A percentile compares a stretch with the other conserved stretches of the same genome.
Evolutionary conservation across 1,140 invertebrate genomes (phyloP).

Genomic region (Nilaparvata lugens): DNA sequence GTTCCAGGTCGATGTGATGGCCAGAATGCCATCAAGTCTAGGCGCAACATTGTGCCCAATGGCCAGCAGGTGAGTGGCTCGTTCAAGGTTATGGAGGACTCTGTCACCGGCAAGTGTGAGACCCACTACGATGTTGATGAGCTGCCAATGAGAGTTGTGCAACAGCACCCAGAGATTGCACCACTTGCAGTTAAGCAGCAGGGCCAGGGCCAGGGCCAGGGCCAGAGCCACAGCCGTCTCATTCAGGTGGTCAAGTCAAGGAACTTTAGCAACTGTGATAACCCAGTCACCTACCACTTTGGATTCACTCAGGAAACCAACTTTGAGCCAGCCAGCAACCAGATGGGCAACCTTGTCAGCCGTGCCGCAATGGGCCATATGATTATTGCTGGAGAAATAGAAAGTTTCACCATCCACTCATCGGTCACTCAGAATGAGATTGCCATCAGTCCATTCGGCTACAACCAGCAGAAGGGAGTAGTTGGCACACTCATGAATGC

Average conservation of each 20-base stretch:
- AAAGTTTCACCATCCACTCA: slow-evolving; percentile 49
- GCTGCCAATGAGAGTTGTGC: slow-evolving; percentile 40
- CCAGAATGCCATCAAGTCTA: slow-evolving; percentile 35
- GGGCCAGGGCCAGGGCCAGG: too few relatives aligned
- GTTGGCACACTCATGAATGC: slow-evolving; percentile 48
- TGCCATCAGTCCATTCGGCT: slow-evolving; percentile 40
- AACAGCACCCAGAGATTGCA: slow-evolving; percentile 39
- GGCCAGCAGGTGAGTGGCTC: slow-evolving; percentile 37
- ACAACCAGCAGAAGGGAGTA: slow-evolving; percentile 41
- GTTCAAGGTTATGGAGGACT: slow-evolving; percentile 56
- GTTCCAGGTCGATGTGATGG: slow-evolving; percentile 50
- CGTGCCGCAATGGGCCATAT: slow-evolving; percentile 26
- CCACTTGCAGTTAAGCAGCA: slow-evolving; percentile 36
- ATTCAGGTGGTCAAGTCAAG: slow-evolving; percentile 54
- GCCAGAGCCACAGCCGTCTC: slow-evolving; percentile 36
- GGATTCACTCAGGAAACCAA: slow-evolving; percentile 42
- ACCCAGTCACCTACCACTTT: slow-evolving; percentile 47
- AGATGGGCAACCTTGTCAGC: slow-evolving; percentile 43
- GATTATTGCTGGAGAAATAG: slow-evolving; percentile 36
- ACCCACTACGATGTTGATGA: slow-evolving; percentile 53
- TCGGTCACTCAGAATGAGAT: slow-evolving; percentile 47
- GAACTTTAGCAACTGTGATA: slow-evolving; percentile 51
- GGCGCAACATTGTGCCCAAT: slow-evolving; percentile 41
- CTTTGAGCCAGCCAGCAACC: slow-evolving; percentile 43
- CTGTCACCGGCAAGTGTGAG: slow-evolving; percentile 55